Percentiles rank a stretch among this genome's conserved stretches.
These are phyloP conservation scores for Mus spicilegus DNA, from an alignment of 2,113 vertebrate genomes.

Conservation along the genomic window DNA sequence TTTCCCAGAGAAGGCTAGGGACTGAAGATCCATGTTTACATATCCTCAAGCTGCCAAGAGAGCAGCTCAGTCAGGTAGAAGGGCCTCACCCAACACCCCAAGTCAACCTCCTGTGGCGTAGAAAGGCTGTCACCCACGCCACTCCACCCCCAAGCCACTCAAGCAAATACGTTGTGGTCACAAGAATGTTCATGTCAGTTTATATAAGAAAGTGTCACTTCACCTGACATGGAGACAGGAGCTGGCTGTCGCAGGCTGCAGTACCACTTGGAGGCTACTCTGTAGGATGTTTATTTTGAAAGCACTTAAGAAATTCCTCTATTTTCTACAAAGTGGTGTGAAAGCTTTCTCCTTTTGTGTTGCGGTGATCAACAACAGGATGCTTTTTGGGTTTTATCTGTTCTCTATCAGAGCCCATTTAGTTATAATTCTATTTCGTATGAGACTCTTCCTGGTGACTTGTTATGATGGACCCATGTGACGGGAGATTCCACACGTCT, in stretches of 20 bases:
- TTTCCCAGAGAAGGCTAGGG: neutral
- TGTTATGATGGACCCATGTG: neutral
- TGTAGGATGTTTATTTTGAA: neutral
- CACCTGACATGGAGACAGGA: neutral
- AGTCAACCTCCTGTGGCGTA: neutral
- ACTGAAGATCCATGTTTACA: neutral
- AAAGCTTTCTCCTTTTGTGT: conserved; percentile 3
- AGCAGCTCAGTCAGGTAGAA: neutral
- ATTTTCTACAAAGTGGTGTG: neutral
- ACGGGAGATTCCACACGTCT: neutral
- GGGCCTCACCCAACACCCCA: neutral
- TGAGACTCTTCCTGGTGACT: neutral
- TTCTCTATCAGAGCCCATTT: neutral
- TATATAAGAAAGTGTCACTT: neutral
- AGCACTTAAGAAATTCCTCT: neutral
- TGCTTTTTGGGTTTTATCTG: neutral
- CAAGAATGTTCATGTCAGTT: neutral
- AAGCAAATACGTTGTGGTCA: neutral
- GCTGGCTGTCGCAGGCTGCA: neutral
- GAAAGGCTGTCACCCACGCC: neutral
- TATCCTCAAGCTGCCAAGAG: neutral
- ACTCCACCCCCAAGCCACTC: neutral
- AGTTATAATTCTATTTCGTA: neutral
- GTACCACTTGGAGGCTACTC: neutral
- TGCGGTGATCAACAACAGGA: neutral